A percentile compares a stretch with the other conserved stretches of the same genome.
phyloP scores from a whole-genome alignment of 2,113 vertebrate genomes.

The Gadus chalcogrammus region DNA sequence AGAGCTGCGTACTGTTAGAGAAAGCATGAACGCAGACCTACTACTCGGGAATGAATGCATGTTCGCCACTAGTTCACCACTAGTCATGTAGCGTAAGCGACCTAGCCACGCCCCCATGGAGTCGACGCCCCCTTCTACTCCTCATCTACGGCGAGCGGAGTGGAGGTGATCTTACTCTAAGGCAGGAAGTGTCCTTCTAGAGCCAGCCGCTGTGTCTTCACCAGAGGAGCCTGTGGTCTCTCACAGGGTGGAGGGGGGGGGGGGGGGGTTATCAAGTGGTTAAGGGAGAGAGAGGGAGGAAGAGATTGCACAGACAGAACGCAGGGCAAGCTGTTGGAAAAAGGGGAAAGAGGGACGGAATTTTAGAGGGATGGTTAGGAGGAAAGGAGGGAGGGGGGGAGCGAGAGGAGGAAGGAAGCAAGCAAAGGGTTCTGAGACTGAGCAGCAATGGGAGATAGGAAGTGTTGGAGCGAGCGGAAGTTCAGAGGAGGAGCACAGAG shows the following conservation, averaged over 20 bases:
- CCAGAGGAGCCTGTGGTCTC: constrained; percentile 23
- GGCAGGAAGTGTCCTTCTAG: constrained; percentile 31
- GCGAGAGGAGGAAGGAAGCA: constrained; percentile 27
- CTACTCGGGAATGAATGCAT: neutral
- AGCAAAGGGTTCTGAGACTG: constrained; percentile 16
- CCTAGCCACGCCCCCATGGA: constrained; percentile 6
- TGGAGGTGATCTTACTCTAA: constrained; percentile 31
- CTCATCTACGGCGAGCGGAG: neutral
- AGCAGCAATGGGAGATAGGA: constrained; percentile 10
- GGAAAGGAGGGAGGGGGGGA: constrained; percentile 23
- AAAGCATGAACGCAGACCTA: constrained; percentile 7
- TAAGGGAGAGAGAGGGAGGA: neutral
- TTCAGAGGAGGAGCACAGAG: neutral
- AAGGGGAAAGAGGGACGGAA: neutral
- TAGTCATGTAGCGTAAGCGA: neutral
- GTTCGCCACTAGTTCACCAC: neutral
- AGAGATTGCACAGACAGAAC: neutral
- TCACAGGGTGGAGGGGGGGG: constrained; percentile 15
- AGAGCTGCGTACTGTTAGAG: constrained; percentile 52
- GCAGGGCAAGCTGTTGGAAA: neutral
- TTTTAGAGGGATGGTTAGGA: constrained; percentile 13
- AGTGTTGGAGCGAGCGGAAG: neutral
- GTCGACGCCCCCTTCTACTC: constrained; percentile 21
- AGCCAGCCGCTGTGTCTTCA: constrained; percentile 43
- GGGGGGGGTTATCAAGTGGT: constrained; percentile 3